These are phyloP conservation scores for Cyanistes caeruleus DNA, from an alignment of 2,113 vertebrate species.

Conservation along the genomic window DNA sequence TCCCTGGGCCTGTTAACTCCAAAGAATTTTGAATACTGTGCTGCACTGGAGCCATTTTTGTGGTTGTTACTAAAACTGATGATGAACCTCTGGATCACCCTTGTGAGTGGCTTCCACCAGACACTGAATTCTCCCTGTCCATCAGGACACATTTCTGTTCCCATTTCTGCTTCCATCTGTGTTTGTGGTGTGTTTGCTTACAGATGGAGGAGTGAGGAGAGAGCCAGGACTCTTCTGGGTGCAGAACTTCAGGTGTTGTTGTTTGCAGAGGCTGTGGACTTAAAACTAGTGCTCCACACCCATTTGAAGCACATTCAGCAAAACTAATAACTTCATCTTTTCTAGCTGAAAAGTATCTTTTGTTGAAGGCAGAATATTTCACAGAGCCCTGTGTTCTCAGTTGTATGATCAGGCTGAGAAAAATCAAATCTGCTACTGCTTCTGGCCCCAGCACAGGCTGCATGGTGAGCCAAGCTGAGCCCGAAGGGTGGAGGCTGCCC, in stretches of 20 bases:
- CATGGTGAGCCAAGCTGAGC: not conserved
- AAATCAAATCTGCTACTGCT: not conserved
- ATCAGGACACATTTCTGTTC: not conserved
- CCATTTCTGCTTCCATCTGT: not conserved
- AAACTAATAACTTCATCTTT: not conserved
- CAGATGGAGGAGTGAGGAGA: not conserved
- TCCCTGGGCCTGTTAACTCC: not conserved
- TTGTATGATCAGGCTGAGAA: not conserved
- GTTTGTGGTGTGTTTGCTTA: not conserved
- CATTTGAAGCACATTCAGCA: not conserved
- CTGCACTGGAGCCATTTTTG: not conserved
- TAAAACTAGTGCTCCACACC: not conserved
- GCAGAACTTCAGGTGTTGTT: not conserved
- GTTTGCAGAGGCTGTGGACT: not conserved
- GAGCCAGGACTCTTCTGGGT: not conserved
- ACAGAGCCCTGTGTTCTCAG: not conserved
- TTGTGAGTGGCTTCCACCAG: not conserved
- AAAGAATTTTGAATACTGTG: not conserved
- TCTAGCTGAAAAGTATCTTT: not conserved
- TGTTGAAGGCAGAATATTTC: not conserved
- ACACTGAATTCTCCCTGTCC: not conserved
- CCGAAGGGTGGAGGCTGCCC: not conserved
- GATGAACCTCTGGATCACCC: not conserved
- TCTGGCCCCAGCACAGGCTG: not conserved
- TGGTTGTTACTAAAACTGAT: not conserved